These are phyloP conservation scores for Papilio elwesi DNA, from an alignment of 2,888 invertebrate species.

Conservation along the genomic window DNA sequence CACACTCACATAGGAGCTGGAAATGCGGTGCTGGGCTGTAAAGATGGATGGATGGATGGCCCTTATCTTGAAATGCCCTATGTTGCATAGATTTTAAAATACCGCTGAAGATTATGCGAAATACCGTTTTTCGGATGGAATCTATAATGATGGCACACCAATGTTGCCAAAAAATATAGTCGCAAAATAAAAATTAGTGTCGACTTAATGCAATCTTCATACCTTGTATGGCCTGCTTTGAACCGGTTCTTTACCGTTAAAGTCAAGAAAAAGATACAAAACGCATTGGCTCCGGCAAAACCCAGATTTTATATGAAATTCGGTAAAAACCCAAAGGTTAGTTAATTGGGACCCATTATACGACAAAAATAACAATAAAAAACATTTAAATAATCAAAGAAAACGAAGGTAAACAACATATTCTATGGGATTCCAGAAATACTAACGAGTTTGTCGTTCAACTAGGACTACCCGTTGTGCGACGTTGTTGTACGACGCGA, in stretches of 20 bases:
- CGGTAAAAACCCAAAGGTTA: constrained; percentile 27
- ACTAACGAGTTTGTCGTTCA: no score
- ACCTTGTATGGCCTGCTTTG: constrained; percentile 6
- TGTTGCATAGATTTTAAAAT: no score
- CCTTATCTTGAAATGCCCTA: no score
- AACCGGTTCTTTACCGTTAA: constrained; percentile 33
- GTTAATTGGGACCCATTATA: constrained; percentile 4
- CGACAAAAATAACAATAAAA: constrained; percentile 2
- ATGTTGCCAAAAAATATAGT: background rate
- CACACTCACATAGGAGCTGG: no score
- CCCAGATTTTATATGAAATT: constrained; percentile 27
- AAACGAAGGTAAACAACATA: background rate
- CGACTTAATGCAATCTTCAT: constrained; percentile 3
- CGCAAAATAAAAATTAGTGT: constrained; percentile 18
- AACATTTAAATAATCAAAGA: background rate
- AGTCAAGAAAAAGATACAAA: constrained; percentile 26
- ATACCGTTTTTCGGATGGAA: no score
- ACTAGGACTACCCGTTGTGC: no score
- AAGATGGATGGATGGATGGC: no score
- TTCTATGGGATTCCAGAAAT: background rate
- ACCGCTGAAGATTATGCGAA: no score
- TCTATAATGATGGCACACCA: no score
- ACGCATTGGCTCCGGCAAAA: constrained; percentile 22
- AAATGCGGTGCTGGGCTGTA: no score
- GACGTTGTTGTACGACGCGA: no score